These are phyloP conservation scores for Alauda arvensis DNA, from an alignment of 2,797 vertebrate species.

Conservation along the genomic window DNA sequence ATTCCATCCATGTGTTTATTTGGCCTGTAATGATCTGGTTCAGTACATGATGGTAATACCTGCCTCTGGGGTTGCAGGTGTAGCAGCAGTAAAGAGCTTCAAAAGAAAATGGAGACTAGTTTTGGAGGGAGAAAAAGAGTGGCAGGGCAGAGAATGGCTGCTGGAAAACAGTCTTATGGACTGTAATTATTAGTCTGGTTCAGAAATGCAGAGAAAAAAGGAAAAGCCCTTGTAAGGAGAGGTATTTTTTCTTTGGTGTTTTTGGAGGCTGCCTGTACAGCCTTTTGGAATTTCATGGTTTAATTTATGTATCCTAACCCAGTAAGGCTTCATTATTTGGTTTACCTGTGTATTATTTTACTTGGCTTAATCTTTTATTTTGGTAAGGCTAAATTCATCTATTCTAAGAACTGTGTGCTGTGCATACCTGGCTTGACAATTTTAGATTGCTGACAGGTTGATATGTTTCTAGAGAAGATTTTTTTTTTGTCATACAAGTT, in stretches of 20 bases:
- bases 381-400: neutral
- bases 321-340: neutral
- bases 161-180: neutral
- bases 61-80: neutral
- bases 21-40: neutral
- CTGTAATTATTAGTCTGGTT: neutral
- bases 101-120: neutral
- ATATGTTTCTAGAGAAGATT: neutral
- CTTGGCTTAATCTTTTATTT: neutral
- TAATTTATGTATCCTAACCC: neutral
- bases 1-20: neutral
- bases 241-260: neutral
- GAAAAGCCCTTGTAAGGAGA: neutral
- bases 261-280: neutral
- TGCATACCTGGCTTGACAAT: neutral
- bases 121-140: neutral
- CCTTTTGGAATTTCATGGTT: neutral
- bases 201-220: neutral
- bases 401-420: neutral
- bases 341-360: neutral
- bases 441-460: neutral
- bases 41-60: neutral
- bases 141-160: neutral
- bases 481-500: neutral
- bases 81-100: neutral